Percentiles rank a stretch among this genome's conserved stretches.
These are phyloP conservation scores for Thymallus thymallus DNA, from an alignment of 2,113 vertebrate genomes.

Conservation along the genomic window DNA sequence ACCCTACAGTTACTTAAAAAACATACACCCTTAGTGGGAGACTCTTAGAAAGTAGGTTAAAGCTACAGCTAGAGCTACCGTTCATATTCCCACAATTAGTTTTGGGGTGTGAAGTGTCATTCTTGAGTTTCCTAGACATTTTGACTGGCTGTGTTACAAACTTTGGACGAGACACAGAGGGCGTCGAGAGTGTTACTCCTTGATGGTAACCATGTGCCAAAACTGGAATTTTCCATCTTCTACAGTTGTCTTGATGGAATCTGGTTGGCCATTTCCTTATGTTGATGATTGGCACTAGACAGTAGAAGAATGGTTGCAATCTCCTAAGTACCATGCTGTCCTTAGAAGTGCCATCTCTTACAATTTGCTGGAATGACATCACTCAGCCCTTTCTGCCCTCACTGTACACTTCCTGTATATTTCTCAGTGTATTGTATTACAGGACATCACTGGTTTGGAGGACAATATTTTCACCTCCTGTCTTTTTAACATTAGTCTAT, in stretches of 20 bases:
- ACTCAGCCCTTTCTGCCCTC: conserved; percentile 57
- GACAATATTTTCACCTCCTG: conserved; percentile 52
- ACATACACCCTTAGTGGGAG: conserved; percentile 21
- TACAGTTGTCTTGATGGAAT: neutral
- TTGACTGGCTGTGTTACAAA: conserved; percentile 14
- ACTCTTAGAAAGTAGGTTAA: conserved; percentile 32
- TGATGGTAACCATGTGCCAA: neutral
- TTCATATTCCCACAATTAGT: conserved; percentile 28
- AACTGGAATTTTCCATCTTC: neutral
- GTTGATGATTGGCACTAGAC: conserved; percentile 32
- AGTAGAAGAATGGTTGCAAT: conserved; percentile 48
- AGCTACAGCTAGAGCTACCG: neutral
- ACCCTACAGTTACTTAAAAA: conserved; percentile 30
- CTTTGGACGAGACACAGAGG: neutral
- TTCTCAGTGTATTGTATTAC: conserved; percentile 58
- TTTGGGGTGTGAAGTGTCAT: conserved; percentile 23
- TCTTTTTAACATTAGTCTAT: conserved; percentile 29
- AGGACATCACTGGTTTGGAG: conserved; percentile 61
- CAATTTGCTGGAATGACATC: conserved; percentile 55
- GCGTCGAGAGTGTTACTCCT: neutral
- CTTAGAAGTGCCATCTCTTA: conserved; percentile 38
- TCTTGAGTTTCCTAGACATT: conserved; percentile 12
- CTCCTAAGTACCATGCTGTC: conserved; percentile 59
- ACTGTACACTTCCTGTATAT: conserved; percentile 49
- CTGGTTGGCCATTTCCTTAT: neutral